phyloP scores from a whole-genome alignment of 2,113 vertebrate species.

The Gadus macrocephalus region DNA sequence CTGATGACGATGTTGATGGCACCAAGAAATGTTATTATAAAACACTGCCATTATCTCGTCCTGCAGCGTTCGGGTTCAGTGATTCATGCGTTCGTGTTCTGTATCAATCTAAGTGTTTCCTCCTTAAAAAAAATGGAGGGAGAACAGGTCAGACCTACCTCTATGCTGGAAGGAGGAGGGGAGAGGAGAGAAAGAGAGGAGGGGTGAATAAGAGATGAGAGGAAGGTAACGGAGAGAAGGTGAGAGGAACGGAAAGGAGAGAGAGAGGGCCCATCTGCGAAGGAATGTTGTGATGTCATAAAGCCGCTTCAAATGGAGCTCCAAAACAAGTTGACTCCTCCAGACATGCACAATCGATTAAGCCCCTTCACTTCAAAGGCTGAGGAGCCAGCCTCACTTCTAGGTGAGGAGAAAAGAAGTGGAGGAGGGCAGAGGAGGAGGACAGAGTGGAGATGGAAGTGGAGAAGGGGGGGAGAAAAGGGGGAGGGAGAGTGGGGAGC shows the following conservation, averaged over 20 bases:
- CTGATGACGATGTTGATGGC: too few relatives aligned
- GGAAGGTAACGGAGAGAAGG: too few relatives aligned
- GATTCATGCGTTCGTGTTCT: neutral
- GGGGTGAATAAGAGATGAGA: too few relatives aligned
- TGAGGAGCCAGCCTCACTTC: slow-evolving; percentile 34
- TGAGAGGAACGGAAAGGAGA: too few relatives aligned
- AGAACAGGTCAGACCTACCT: too few relatives aligned
- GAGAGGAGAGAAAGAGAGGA: too few relatives aligned
- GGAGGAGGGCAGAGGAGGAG: slow-evolving; percentile 23
- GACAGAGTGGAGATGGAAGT: slow-evolving; percentile 19
- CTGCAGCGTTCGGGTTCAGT: too few relatives aligned
- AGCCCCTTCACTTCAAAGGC: slow-evolving; percentile 65
- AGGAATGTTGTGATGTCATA: slow-evolving; percentile 9
- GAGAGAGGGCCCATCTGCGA: slow-evolving; percentile 37
- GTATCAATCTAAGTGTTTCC: slow-evolving; percentile 11
- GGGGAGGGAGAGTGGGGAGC: too few relatives aligned
- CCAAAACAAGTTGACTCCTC: slow-evolving; percentile 66
- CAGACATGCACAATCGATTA: slow-evolving; percentile 71
- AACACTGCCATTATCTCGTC: too few relatives aligned
- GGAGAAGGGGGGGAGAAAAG: neutral
- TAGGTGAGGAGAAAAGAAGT: slow-evolving; percentile 9
- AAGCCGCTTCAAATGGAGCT: slow-evolving; percentile 60
- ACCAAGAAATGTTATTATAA: too few relatives aligned
- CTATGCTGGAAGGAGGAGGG: too few relatives aligned
- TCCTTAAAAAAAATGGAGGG: too few relatives aligned